Conservation (phyloP, 2,113 vertebrate genomes). For the Calidris pygmaea region DNA sequence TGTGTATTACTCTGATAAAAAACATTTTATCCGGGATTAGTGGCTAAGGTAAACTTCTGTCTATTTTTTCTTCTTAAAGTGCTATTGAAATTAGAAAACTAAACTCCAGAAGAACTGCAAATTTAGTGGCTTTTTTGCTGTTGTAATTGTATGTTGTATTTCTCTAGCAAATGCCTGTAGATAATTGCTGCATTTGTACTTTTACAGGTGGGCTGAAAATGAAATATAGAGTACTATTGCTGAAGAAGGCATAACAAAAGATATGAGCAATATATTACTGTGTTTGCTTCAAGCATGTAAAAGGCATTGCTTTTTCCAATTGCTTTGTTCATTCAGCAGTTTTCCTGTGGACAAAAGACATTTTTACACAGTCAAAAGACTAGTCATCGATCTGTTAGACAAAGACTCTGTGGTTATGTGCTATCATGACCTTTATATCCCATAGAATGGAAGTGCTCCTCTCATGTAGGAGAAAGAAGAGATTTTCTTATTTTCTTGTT, state of each 20-base stretch:
- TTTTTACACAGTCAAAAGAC: slow-evolving; percentile 45
- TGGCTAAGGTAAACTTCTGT: not conserved
- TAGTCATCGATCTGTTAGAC: slow-evolving; percentile 24
- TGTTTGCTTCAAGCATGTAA: slow-evolving; percentile 49
- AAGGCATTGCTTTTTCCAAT: slow-evolving; percentile 32
- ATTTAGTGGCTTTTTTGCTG: slow-evolving; percentile 39
- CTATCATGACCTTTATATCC: not conserved
- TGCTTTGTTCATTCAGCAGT: slow-evolving; percentile 49
- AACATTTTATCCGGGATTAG: not conserved
- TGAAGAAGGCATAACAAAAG: slow-evolving; percentile 47
- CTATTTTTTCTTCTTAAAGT: slow-evolving; percentile 10
- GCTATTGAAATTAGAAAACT: slow-evolving; percentile 39
- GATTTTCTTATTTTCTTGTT: not conserved
- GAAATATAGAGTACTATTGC: slow-evolving; percentile 43
- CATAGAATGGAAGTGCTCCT: not conserved
- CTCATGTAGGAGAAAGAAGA: not conserved
- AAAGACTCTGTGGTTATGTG: not conserved
- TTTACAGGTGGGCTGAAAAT: slow-evolving; percentile 26
- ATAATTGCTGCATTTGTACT: slow-evolving; percentile 51
- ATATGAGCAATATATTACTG: slow-evolving; percentile 42
- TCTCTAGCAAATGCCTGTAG: slow-evolving; percentile 29
- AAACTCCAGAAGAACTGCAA: slow-evolving; percentile 21
- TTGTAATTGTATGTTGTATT: slow-evolving; percentile 56
- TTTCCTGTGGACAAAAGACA: slow-evolving; percentile 44
- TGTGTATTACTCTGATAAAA: slow-evolving; percentile 13